Conservation (phyloP, 2,797 vertebrate genomes). For the Sebastes trivittatus region DNA sequence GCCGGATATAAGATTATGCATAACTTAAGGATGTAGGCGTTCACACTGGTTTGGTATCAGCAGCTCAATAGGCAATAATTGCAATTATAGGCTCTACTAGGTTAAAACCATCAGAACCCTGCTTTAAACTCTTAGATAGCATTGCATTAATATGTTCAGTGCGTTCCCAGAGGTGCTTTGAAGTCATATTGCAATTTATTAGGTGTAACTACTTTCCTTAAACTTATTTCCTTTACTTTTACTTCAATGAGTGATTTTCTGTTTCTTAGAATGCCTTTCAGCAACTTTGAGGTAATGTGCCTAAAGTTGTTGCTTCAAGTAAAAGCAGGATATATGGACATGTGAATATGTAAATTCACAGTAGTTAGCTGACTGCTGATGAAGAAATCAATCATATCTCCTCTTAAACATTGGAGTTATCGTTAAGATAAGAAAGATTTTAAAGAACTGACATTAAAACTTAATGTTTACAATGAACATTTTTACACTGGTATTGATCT, state of each 20-base stretch:
- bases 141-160: constrained; percentile 40
- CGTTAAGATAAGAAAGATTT: neutral
- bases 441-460: neutral
- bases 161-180: constrained; percentile 34
- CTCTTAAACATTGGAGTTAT: neutral
- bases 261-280: neutral
- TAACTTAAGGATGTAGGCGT: neutral
- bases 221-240: constrained; percentile 10
- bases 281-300: neutral
- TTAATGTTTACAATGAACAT: neutral
- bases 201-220: constrained; percentile 19
- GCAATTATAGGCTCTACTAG: constrained; percentile 4
- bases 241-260: constrained; percentile 4
- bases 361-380: neutral
- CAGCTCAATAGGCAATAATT: neutral
- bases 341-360: neutral
- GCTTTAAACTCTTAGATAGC: constrained; percentile 17
- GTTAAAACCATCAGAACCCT: neutral
- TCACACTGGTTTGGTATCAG: neutral
- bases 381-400: neutral
- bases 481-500: neutral
- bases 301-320: neutral
- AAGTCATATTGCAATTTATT: constrained; percentile 46
- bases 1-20: neutral
- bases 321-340: neutral